Evolutionary conservation across 2,888 invertebrate species (phyloP).

Genomic region (Drosophila nr. fundita): DNA sequence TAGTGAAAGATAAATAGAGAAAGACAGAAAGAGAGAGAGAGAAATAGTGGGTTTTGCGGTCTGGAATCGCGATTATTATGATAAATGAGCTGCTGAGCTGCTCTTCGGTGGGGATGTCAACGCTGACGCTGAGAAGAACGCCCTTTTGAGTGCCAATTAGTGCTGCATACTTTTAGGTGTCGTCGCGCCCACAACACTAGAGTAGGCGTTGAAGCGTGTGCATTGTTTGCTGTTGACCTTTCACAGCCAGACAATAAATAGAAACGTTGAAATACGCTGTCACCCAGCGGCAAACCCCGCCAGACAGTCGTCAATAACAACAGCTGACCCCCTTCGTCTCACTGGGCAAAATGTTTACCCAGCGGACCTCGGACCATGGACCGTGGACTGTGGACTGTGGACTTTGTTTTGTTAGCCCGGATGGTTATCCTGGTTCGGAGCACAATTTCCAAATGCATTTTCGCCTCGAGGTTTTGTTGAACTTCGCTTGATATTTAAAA

Average conservation of each 20-base stretch:
- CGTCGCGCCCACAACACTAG: constrained; percentile 28
- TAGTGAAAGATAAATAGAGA: constrained; percentile 17
- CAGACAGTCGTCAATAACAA: constrained; percentile 78
- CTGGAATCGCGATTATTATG: constrained; percentile 66
- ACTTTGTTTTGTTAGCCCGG: constrained; percentile 54
- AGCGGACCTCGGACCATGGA: constrained; percentile 34
- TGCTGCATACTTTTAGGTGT: constrained; percentile 71
- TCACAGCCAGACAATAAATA: constrained; percentile 62
- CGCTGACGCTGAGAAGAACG: constrained; percentile 36
- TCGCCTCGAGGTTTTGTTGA: constrained; percentile 71
- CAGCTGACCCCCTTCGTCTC: constrained; percentile 8
- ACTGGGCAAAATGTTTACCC: constrained; percentile 52
- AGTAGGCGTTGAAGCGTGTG: constrained; percentile 58
- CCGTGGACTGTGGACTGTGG: constrained; percentile 13
- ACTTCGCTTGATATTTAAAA: constrained; percentile 66
- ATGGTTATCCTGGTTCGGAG: constrained; percentile 45
- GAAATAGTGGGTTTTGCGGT: constrained; percentile 4
- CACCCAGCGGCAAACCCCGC: constrained; percentile 47
- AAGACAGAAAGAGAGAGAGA: constrained; percentile 20
- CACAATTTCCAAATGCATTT: constrained; percentile 72
- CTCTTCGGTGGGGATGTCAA: constrained; percentile 52
- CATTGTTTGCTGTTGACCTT: constrained; percentile 69
- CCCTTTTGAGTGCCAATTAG: constrained; percentile 64
- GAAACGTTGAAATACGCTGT: constrained; percentile 42
- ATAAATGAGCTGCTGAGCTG: constrained; percentile 65